A percentile compares a stretch with the other conserved stretches of the same genome.
Evolutionary conservation across 2,888 invertebrate species (phyloP).

Genomic region (Bimastos eiseni): DNA sequence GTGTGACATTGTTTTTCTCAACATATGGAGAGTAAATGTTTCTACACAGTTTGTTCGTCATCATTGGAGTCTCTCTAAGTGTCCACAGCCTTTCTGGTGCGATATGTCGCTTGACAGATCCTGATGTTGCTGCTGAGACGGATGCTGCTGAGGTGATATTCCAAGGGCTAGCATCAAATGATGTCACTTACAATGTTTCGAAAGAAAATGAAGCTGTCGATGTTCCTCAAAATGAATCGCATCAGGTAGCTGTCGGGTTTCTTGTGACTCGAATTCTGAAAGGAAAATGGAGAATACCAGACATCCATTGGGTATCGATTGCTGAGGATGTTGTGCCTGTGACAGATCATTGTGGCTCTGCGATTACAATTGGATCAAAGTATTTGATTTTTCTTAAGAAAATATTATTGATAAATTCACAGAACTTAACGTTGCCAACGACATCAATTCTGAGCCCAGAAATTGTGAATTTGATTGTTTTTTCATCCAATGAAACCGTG

Average conservation of each 20-base stretch:
- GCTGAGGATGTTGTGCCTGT: neutral
- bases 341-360: constrained; percentile 9
- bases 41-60: neutral
- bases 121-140: neutral
- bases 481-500: constrained; percentile 9
- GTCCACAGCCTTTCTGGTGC: neutral
- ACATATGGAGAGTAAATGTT: constrained; percentile 7
- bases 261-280: neutral
- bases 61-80: neutral
- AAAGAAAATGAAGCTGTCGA: neutral
- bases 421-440: neutral
- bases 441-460: neutral
- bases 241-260: neutral
- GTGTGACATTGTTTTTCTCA: neutral
- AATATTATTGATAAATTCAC: neutral
- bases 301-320: neutral
- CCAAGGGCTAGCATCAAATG: neutral
- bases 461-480: neutral
- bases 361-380: neutral
- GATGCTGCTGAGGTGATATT: constrained; percentile 1
- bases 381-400: constrained; percentile 15
- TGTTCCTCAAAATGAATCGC: neutral
- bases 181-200: neutral
- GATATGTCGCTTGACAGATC: neutral
- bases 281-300: neutral